phyloP scores from a whole-genome alignment of 2,888 invertebrate species.

The Eledone cirrhosa region DNA sequence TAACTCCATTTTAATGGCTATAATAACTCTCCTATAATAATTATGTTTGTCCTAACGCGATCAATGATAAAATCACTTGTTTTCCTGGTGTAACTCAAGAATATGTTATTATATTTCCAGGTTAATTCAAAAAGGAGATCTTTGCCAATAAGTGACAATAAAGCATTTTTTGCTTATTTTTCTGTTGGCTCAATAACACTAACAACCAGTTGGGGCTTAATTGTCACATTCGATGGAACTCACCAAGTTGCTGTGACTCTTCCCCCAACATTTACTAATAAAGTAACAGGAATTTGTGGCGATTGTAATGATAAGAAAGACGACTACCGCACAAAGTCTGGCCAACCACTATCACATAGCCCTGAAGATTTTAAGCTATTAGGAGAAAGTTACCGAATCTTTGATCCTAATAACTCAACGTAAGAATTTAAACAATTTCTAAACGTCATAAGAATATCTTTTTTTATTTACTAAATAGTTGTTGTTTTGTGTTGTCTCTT shows the following conservation, averaged over 20 bases:
- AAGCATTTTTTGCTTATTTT: slow-evolving; percentile 31
- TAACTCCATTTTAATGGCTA: too few relatives aligned
- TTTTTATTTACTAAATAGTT: too few relatives aligned
- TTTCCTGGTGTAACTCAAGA: slow-evolving; percentile 9
- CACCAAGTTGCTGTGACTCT: slow-evolving; percentile 38
- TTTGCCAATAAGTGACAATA: background rate
- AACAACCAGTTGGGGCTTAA: slow-evolving; percentile 38
- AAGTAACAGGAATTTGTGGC: slow-evolving; percentile 45
- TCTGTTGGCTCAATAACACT: slow-evolving; percentile 35
- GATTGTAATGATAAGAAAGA: slow-evolving; percentile 44
- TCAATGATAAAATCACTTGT: too few relatives aligned
- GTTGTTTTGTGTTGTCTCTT: too few relatives aligned
- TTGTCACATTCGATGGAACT: slow-evolving; percentile 41
- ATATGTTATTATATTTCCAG: background rate
- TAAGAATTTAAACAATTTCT: too few relatives aligned
- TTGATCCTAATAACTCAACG: too few relatives aligned
- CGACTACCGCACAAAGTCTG: slow-evolving; percentile 39
- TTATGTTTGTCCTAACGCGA: too few relatives aligned
- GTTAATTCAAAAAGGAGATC: background rate
- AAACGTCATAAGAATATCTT: too few relatives aligned
- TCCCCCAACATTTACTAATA: slow-evolving; percentile 32
- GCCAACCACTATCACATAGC: slow-evolving; percentile 34
- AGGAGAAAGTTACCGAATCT: slow-evolving; percentile 40
- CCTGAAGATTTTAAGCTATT: slow-evolving; percentile 33
- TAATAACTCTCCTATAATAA: too few relatives aligned